Conservation (phyloP, 2,888 invertebrate species). For the Drosophila pegasa region DNA sequence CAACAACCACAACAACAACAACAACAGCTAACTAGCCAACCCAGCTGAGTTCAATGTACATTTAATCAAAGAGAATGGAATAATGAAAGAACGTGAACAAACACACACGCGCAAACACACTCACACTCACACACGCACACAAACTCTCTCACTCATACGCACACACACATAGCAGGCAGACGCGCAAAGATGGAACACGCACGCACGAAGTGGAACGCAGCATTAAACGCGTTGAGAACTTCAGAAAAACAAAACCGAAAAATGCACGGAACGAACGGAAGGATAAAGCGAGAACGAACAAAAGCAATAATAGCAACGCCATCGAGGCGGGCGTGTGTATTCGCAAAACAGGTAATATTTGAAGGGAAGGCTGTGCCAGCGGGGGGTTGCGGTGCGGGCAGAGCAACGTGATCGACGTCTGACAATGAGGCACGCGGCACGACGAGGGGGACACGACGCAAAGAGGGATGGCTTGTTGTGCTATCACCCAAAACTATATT, state of each 20-base stretch:
- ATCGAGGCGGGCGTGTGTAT: conserved; percentile 52
- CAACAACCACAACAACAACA: conserved; percentile 28
- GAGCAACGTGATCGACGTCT: conserved; percentile 52
- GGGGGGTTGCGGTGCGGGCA: conserved; percentile 16
- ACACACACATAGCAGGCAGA: conserved; percentile 11
- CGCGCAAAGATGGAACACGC: conserved; percentile 55
- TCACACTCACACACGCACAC: conserved; percentile 7
- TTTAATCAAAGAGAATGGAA: conserved; percentile 70
- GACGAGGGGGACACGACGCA: conserved; percentile 8
- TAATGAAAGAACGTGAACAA: conserved; percentile 66
- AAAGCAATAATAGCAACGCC: conserved; percentile 55
- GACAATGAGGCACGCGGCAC: conserved; percentile 15
- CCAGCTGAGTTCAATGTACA: conserved; percentile 75
- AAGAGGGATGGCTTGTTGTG: conserved; percentile 18
- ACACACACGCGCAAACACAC: conserved; percentile 28
- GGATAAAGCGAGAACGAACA: conserved; percentile 46
- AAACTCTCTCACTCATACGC: too few relatives aligned
- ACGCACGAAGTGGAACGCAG: conserved; percentile 54
- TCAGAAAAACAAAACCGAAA: conserved; percentile 58
- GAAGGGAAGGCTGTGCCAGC: conserved; percentile 30
- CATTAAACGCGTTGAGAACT: conserved; percentile 33
- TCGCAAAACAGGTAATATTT: conserved; percentile 72
- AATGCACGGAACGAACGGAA: conserved; percentile 59
- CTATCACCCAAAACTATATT: background rate
- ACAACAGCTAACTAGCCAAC: conserved; percentile 32